Evolutionary conservation across 1,140 invertebrate species (phyloP).

Genomic region (Amphibalanus amphitrite): DNA sequence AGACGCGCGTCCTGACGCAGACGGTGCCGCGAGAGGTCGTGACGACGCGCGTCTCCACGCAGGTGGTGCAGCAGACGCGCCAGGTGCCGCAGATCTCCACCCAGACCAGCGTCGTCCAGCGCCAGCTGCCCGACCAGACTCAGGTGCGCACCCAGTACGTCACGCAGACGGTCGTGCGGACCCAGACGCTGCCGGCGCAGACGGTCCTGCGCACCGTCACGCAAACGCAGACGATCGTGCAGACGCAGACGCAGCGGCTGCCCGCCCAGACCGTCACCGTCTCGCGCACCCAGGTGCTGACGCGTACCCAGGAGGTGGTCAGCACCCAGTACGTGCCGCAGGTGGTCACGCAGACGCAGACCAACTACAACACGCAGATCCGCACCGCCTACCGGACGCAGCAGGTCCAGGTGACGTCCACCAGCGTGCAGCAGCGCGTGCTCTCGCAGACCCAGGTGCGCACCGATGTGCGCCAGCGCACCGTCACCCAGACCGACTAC

Average conservation of each 20-base stretch:
- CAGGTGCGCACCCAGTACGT: slow-evolving; percentile 12
- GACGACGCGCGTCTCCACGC: too few species aligned
- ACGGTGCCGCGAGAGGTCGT: too few species aligned
- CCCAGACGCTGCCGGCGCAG: slow-evolving; percentile 11
- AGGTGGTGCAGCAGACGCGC: too few species aligned
- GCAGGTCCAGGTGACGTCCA: too few species aligned
- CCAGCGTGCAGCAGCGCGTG: too few species aligned
- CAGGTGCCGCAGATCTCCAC: slow-evolving; percentile 11
- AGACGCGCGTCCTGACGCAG: too few species aligned
- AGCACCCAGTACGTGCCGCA: slow-evolving; percentile 12
- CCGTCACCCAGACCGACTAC: slow-evolving; percentile 9
- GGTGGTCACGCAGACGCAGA: slow-evolving; percentile 11
- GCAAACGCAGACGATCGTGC: slow-evolving; percentile 11
- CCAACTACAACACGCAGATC: too few species aligned
- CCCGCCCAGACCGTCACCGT: slow-evolving; percentile 10
- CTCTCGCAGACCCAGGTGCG: slow-evolving; percentile 10
- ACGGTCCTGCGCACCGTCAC: slow-evolving; percentile 11
- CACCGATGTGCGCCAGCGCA: slow-evolving; percentile 9
- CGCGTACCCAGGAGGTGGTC: slow-evolving; percentile 13
- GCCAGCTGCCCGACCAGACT: slow-evolving; percentile 6
- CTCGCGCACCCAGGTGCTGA: slow-evolving; percentile 12
- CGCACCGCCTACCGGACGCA: too few species aligned
- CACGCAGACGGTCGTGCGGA: slow-evolving; percentile 13
- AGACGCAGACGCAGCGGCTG: slow-evolving; percentile 12
- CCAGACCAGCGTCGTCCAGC: slow-evolving; percentile 12